Conservation (phyloP, 1,140 invertebrate genomes). For the Drosophila dunni region DNA sequence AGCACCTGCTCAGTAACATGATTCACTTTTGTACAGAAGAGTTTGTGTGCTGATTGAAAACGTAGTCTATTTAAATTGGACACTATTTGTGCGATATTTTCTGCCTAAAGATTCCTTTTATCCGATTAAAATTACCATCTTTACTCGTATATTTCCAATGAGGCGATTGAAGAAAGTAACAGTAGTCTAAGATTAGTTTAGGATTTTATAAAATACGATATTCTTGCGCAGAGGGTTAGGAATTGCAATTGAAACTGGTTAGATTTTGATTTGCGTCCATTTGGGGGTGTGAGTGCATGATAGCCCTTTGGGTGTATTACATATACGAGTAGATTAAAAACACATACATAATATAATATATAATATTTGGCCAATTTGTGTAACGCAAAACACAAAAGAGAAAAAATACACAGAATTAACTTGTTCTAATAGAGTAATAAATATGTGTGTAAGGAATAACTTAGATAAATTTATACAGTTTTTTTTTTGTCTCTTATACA, state of each 20-base stretch:
- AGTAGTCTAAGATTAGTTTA: not conserved
- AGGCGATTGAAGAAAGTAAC: not conserved
- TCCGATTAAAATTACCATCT: not conserved
- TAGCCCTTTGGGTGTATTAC: constrained; percentile 14
- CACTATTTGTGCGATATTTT: not conserved
- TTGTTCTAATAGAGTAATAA: constrained; percentile 55
- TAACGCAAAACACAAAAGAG: constrained; percentile 14
- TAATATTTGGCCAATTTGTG: constrained; percentile 66
- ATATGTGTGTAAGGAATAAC: constrained; percentile 51
- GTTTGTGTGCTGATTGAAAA: too few species aligned
- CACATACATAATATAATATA: constrained; percentile 28
- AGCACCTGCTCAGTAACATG: too few species aligned
- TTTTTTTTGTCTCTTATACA: constrained; percentile 21
- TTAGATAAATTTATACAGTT: constrained; percentile 45
- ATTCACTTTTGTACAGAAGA: too few species aligned
- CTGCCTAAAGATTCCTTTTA: not conserved
- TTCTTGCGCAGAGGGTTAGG: constrained; percentile 39
- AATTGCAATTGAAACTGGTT: constrained; percentile 74
- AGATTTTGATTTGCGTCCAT: constrained; percentile 46
- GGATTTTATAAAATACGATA: not conserved
- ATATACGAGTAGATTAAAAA: constrained; percentile 22
- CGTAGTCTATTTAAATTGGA: too few species aligned
- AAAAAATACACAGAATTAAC: constrained; percentile 44
- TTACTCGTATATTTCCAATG: not conserved
- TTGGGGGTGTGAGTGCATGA: not conserved